These are phyloP conservation scores for Centroberyx gerrardi DNA, from an alignment of 2,797 vertebrate species.

Conservation along the genomic window DNA sequence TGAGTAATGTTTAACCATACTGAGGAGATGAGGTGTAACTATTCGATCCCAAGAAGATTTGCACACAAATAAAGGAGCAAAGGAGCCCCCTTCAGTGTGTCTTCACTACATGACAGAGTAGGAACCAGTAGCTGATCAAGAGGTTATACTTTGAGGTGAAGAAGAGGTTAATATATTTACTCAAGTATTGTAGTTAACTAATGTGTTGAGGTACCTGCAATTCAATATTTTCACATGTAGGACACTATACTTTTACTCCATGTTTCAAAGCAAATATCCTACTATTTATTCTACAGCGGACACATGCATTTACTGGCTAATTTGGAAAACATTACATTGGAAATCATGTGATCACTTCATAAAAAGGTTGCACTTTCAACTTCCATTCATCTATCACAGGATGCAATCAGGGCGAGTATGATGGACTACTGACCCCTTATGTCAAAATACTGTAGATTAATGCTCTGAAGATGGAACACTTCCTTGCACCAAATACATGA, in stretches of 20 bases:
- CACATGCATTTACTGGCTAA: not conserved
- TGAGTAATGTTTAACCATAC: slow-evolving; percentile 62
- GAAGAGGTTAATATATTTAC: too few relatives aligned
- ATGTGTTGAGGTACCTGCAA: too few relatives aligned
- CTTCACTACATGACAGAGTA: not conserved
- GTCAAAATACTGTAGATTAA: too few relatives aligned
- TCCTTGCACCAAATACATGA: not conserved
- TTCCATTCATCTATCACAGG: not conserved
- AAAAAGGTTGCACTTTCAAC: not conserved
- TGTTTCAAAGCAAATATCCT: not conserved
- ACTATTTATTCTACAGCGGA: not conserved
- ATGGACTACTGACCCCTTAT: too few relatives aligned
- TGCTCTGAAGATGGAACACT: not conserved
- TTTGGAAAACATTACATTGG: too few relatives aligned
- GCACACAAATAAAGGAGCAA: not conserved
- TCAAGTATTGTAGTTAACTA: too few relatives aligned
- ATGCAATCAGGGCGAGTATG: not conserved
- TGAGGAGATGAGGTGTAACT: slow-evolving; percentile 35
- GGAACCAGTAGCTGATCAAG: not conserved
- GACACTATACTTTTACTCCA: too few relatives aligned
- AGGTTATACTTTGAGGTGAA: not conserved
- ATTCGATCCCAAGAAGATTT: slow-evolving; percentile 15
- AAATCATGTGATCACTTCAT: not conserved
- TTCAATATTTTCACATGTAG: too few relatives aligned
- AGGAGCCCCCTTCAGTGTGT: not conserved